phyloP scores from a whole-genome alignment of 2,888 invertebrate species.

The Eumacrocentrus americanus region DNA sequence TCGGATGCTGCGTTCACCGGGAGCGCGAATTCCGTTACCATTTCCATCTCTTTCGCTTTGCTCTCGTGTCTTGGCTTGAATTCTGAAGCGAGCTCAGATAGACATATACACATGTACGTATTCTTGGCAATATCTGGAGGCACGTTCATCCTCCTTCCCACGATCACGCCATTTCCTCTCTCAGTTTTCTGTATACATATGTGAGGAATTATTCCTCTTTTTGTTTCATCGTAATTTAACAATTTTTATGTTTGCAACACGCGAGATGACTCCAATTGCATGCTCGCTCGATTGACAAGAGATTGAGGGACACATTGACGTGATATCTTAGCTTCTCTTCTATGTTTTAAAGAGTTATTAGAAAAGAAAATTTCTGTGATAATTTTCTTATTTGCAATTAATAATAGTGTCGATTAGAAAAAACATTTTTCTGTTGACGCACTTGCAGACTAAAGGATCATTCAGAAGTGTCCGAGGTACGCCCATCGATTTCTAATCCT shows the following conservation, averaged over 20 bases:
- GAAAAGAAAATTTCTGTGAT: no score
- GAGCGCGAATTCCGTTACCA: slow-evolving; percentile 39
- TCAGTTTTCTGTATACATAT: slow-evolving; percentile 24
- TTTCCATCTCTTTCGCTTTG: slow-evolving; percentile 32
- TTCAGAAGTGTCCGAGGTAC: slow-evolving; percentile 22
- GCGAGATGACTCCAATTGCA: slow-evolving; percentile 10
- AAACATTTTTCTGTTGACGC: no score
- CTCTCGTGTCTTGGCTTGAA: slow-evolving; percentile 10
- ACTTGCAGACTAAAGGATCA: slow-evolving; percentile 2
- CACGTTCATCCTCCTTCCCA: slow-evolving; percentile 39
- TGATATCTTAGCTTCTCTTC: neutral
- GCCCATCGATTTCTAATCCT: slow-evolving; percentile 39
- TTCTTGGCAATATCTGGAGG: slow-evolving; percentile 24
- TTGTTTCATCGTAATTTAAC: slow-evolving; percentile 17
- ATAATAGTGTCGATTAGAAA: no score
- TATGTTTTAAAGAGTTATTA: no score
- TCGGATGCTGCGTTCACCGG: slow-evolving; percentile 41
- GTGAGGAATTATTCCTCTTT: slow-evolving; percentile 10
- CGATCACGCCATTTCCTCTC: slow-evolving; percentile 35
- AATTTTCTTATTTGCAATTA: no score
- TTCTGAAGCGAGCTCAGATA: slow-evolving; percentile 7
- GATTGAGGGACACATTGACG: neutral
- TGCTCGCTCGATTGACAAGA: neutral
- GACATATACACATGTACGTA: slow-evolving; percentile 21
- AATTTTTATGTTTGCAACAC: slow-evolving; percentile 9